These are phyloP conservation scores for Gymnoscopelus braueri DNA, from an alignment of 2,797 vertebrate genomes.

Conservation along the genomic window DNA sequence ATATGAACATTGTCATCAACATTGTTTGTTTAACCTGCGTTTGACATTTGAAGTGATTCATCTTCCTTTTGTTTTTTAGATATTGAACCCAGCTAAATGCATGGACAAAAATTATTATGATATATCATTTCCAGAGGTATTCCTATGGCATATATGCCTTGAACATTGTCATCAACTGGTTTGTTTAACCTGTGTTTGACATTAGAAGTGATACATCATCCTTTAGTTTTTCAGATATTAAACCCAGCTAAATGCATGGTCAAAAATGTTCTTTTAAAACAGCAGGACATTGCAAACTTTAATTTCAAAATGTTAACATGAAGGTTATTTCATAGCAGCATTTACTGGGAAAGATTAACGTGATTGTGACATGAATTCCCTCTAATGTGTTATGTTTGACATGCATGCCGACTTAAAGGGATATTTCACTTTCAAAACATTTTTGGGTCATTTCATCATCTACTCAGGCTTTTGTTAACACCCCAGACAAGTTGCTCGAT, in stretches of 20 bases:
- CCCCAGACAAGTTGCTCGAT: too few relatives aligned
- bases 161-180: conserved; percentile 30
- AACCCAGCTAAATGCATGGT: background rate
- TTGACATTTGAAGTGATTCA: conserved; percentile 7
- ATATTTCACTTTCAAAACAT: too few relatives aligned
- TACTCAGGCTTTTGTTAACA: too few relatives aligned
- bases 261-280: too few relatives aligned
- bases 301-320: background rate
- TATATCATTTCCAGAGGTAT: conserved; percentile 63
- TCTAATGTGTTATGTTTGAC: background rate
- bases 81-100: conserved; percentile 4
- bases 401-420: background rate
- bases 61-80: background rate
- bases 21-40: conserved; percentile 17
- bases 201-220: too few relatives aligned
- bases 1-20: conserved; percentile 43
- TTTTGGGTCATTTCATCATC: too few relatives aligned
- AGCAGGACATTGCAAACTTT: too few relatives aligned
- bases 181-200: background rate
- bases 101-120: conserved; percentile 51
- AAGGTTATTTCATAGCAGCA: background rate
- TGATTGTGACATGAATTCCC: background rate
- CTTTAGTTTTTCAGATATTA: too few relatives aligned
- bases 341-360: background rate
- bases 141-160: conserved; percentile 42